Conservation (phyloP, 2,797 vertebrate species). For the Diplodus puntazzo region DNA sequence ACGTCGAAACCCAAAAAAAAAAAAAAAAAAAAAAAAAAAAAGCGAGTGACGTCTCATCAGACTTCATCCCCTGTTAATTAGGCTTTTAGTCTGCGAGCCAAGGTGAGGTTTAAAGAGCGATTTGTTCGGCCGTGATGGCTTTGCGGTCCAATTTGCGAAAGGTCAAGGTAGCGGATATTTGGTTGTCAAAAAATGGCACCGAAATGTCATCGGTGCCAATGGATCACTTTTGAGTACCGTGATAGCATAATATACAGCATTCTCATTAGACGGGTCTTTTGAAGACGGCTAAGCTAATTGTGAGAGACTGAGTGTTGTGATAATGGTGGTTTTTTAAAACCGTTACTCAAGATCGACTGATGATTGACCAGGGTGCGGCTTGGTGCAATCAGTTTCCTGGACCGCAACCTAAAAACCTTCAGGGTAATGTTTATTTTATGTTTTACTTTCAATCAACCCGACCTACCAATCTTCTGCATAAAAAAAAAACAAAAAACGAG, state of each 20-base stretch:
- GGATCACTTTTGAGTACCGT: constrained; percentile 73
- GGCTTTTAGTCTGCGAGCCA: constrained; percentile 73
- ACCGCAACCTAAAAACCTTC: constrained; percentile 18
- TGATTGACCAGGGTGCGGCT: constrained; percentile 39
- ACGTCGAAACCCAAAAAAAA: not conserved
- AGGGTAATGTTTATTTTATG: constrained; percentile 34
- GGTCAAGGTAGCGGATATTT: constrained; percentile 86
- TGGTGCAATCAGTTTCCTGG: constrained; percentile 31
- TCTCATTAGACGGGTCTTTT: constrained; percentile 77
- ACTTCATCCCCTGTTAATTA: constrained; percentile 80
- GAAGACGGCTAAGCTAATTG: constrained; percentile 56
- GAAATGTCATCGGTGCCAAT: constrained; percentile 87
- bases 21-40: constrained; percentile 19
- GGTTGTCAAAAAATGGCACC: constrained; percentile 83
- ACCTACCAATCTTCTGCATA: not conserved
- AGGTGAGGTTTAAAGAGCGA: constrained; percentile 83
- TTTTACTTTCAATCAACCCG: not conserved
- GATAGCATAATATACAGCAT: constrained; percentile 64
- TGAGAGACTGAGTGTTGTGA: constrained; percentile 21
- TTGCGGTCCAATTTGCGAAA: constrained; percentile 87
- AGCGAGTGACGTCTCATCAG: constrained; percentile 66
- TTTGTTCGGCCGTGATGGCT: constrained; percentile 85
- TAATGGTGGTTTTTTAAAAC: constrained; percentile 16
- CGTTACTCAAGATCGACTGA: constrained; percentile 25
- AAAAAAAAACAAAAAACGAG: not conserved